Evolutionary conservation across 37 sponge, comb jelly and placozoan species (phyloP).

Genomic region (Bolinopsis microptera): DNA sequence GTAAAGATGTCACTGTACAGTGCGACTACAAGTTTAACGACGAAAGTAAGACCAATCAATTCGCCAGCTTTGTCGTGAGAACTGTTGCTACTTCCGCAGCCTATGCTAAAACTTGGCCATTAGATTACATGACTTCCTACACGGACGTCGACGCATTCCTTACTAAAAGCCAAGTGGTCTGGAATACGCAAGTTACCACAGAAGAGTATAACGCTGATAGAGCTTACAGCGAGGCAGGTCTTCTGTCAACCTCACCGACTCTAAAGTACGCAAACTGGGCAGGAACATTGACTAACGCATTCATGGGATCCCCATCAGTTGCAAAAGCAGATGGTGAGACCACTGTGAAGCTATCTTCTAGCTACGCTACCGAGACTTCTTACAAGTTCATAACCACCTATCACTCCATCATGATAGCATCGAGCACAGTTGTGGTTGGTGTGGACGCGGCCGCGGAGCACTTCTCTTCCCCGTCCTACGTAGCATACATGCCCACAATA

Average conservation of each 20-base stretch:
- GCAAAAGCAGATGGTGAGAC: background rate
- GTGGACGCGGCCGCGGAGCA: background rate
- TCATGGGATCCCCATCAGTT: background rate
- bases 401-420: background rate
- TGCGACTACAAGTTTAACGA: background rate
- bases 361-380: background rate
- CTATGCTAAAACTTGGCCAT: background rate
- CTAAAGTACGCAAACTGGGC: constrained; percentile 32
- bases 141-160: background rate
- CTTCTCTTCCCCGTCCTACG: background rate
- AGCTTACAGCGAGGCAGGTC: background rate
- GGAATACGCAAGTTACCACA: background rate
- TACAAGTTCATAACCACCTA: background rate
- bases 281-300: background rate
- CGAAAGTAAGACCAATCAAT: background rate
- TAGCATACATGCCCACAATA: constrained; percentile 33
- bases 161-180: background rate
- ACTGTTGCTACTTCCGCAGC: background rate
- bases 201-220: background rate
- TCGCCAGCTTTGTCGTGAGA: constrained; percentile 6
- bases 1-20: background rate
- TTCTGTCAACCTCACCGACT: background rate
- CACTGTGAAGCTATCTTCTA: background rate
- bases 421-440: background rate
- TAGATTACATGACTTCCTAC: background rate